Base-by-base conservation (phyloP, 2,797 vertebrate species). In the Trematomus bernacchii region DNA sequence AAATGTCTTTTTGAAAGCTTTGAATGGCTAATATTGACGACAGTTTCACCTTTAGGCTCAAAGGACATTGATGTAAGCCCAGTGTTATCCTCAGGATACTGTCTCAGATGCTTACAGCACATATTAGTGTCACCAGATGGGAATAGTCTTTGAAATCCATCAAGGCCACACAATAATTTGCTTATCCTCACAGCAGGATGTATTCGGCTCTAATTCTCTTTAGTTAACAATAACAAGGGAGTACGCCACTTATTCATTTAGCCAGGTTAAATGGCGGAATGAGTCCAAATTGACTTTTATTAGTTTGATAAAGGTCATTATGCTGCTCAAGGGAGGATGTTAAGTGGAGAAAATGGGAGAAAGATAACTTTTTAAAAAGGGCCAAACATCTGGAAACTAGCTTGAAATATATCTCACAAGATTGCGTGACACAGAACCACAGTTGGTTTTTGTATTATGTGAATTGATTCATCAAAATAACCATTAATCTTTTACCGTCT, bases 61-160 rank as follows among this genome's bases (percentile, higher is more conserved):
- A 59, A 52, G 60, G 57, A 54, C 82, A 77, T 42, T 79, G 73
- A 85, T 85, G 66, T 81, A 74, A 87, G 87, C 77, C 63, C 27
- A 86, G 65, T 54, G 75, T 87, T 87, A 30, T 77, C 77, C 79
- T 84, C 68, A 60, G 85, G 79, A 61, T 83, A 66, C 2, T 18
- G 61, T 70, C 83, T 85, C 71, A 86, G 84, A 86, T 85, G 68
- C 57, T 70, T 86, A 83, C 66, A 78, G 66, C 58, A 64, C 67
- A 79, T 69, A 83, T 80, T 82, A 79, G 16, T 71, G 62, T 53
- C 52, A 27, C 58, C 59, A 76, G 62, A 73, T 0, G 1, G 69
- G 52, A 84, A 87, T 59, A 61, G 47, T 75, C 79, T 89, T 84
- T 86, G 54, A 89, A 85, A 86, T 86, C 74, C 77, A 88, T 82